These are phyloP conservation scores for Pyrgilauda ruficollis DNA, from an alignment of 2,113 vertebrate genomes.

Conservation along the genomic window DNA sequence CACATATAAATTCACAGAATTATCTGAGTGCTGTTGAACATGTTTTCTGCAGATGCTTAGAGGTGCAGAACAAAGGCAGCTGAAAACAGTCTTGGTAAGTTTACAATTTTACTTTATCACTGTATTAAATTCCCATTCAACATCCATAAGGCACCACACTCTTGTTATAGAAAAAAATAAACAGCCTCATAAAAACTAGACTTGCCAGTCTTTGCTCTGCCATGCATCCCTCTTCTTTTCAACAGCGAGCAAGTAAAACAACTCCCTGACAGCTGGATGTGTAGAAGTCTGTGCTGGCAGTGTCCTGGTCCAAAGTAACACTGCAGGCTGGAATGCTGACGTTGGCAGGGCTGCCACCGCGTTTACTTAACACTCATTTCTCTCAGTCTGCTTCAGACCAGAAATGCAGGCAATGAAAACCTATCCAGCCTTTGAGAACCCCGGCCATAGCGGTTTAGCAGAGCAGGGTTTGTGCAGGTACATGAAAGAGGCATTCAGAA, in stretches of 20 bases:
- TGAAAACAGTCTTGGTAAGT: conserved; percentile 26
- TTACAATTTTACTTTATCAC: conserved; percentile 32
- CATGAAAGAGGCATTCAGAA: conserved; percentile 55
- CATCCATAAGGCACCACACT: conserved; percentile 20
- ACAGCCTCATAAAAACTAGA: conserved; percentile 19
- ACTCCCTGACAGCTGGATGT: conserved; percentile 26
- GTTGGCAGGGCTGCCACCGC: conserved; percentile 48
- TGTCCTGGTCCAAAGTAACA: neutral
- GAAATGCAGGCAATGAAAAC: conserved; percentile 69
- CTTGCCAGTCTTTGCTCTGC: neutral
- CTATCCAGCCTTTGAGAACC: conserved; percentile 41
- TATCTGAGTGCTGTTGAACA: neutral
- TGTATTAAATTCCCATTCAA: conserved; percentile 24
- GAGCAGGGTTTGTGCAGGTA: conserved; percentile 39
- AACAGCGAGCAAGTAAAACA: conserved; percentile 1
- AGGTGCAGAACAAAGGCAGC: conserved; percentile 23
- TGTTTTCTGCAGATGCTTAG: conserved; percentile 9
- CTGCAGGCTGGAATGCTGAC: conserved; percentile 67
- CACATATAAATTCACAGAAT: neutral
- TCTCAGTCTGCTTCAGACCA: conserved; percentile 75
- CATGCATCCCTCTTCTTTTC: neutral
- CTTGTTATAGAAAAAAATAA: conserved; percentile 31
- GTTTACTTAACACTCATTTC: conserved; percentile 73
- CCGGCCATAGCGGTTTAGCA: neutral
- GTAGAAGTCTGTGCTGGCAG: neutral